A percentile compares a stretch with the other conserved stretches of the same genome.
These are phyloP conservation scores for Notarius lentiginosus DNA, from an alignment of 2,113 vertebrate species.

Conservation along the genomic window DNA sequence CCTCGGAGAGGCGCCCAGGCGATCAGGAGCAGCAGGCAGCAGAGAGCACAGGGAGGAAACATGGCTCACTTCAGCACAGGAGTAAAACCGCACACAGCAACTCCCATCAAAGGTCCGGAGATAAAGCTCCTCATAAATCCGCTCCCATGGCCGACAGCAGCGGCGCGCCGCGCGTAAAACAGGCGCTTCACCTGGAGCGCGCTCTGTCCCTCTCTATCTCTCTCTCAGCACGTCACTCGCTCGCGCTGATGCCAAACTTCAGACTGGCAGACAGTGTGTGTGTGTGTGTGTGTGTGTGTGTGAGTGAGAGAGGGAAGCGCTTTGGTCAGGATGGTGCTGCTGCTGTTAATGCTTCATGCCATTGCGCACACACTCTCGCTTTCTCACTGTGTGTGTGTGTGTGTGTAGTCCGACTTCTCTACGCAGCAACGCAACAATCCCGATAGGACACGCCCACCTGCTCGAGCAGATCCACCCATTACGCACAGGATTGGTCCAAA, in stretches of 20 bases:
- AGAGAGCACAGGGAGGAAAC: slow-evolving; percentile 63
- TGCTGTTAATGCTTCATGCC: slow-evolving; percentile 66
- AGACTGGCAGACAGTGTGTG: neutral
- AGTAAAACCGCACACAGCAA: slow-evolving; percentile 12
- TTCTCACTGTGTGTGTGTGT: neutral
- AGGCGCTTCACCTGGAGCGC: neutral
- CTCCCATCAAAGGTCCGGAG: slow-evolving; percentile 29
- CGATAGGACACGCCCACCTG: slow-evolving; percentile 68
- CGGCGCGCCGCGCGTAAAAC: slow-evolving; percentile 17
- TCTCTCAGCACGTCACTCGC: neutral
- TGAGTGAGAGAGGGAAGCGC: slow-evolving; percentile 50
- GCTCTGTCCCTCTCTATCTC: no score
- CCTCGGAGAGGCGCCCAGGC: slow-evolving; percentile 72
- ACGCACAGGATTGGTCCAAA: slow-evolving; percentile 63
- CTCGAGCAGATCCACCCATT: slow-evolving; percentile 54
- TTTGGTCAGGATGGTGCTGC: slow-evolving; percentile 65
- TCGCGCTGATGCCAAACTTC: neutral
- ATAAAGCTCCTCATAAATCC: slow-evolving; percentile 30
- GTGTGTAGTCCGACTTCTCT: slow-evolving; percentile 63
- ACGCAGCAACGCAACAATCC: slow-evolving; percentile 68
- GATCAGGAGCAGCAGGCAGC: slow-evolving; percentile 79
- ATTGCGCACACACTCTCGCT: slow-evolving; percentile 64
- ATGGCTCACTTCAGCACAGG: slow-evolving; percentile 27
- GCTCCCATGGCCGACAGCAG: slow-evolving; percentile 33
- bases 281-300: neutral